Percentiles rank a stretch among this genome's conserved stretches.
phyloP scores from a whole-genome alignment of 1,140 invertebrate species.

The Drosophila ironensis region DNA sequence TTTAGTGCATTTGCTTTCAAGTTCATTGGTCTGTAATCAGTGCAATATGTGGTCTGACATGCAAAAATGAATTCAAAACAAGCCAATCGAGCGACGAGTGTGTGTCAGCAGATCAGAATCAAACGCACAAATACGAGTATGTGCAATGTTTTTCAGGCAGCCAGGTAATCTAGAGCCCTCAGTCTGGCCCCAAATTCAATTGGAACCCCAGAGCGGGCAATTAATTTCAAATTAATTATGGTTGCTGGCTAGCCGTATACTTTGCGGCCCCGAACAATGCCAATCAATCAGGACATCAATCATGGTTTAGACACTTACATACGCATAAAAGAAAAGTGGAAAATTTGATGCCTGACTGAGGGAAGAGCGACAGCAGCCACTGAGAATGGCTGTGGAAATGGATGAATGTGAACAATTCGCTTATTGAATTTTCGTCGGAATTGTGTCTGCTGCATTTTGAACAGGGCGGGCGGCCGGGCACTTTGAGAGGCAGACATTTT shows the following conservation, averaged over 20 bases:
- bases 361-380: neutral
- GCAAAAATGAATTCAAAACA: neutral
- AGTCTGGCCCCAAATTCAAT: no score
- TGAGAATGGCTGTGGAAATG: slow-evolving; percentile 21
- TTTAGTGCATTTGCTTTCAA: slow-evolving; percentile 1
- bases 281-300: slow-evolving; percentile 32
- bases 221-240: slow-evolving; percentile 18
- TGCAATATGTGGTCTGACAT: neutral
- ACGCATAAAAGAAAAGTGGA: neutral
- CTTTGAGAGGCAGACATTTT: neutral
- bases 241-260: neutral
- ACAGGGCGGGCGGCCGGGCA: neutral
- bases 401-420: slow-evolving; percentile 39
- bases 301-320: slow-evolving; percentile 1
- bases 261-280: slow-evolving; percentile 23
- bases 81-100: neutral
- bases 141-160: neutral
- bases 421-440: slow-evolving; percentile 39
- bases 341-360: slow-evolving; percentile 8
- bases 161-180: no score
- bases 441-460: slow-evolving; percentile 37
- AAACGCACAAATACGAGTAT: neutral
- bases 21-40: slow-evolving; percentile 7
- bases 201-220: slow-evolving; percentile 8
- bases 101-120: neutral